Evolutionary conservation across 2,797 vertebrate species (phyloP).

Genomic region (Onychomys arenicola): DNA sequence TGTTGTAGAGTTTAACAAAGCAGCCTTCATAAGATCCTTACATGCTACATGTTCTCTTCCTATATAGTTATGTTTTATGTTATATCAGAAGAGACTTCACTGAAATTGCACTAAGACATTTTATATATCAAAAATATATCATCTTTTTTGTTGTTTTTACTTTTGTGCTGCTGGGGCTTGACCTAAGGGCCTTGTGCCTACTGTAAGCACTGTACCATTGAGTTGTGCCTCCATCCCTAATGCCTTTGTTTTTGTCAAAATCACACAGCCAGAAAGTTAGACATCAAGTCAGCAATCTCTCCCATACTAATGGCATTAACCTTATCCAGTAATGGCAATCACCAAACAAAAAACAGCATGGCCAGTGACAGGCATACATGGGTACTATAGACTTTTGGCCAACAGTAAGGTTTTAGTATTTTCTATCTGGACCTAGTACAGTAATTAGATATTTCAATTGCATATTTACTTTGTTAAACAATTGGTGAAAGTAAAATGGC

Average conservation of each 20-base stretch:
- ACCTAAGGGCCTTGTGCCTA: background rate
- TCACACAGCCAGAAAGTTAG: background rate
- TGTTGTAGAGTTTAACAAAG: background rate
- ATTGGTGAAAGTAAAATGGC: conserved; percentile 22
- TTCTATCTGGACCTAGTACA: background rate
- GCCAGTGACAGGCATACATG: background rate
- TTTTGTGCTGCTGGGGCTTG: background rate
- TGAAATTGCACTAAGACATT: background rate
- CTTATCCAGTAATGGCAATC: background rate
- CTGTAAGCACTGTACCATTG: background rate
- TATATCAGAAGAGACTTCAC: background rate
- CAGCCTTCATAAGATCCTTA: background rate
- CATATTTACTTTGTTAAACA: conserved; percentile 23
- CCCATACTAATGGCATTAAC: background rate
- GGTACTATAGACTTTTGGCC: background rate
- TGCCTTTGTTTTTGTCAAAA: background rate
- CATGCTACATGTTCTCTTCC: background rate
- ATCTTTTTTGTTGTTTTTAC: background rate
- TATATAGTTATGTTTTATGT: background rate
- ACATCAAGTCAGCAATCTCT: background rate
- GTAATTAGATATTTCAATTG: background rate
- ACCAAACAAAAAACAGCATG: background rate
- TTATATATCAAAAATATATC: background rate
- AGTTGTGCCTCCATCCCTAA: background rate
- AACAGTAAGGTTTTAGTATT: background rate